These are phyloP conservation scores for Halocynthia aurantium DNA, from an alignment of 23 tunicate species.

Conservation along the genomic window DNA sequence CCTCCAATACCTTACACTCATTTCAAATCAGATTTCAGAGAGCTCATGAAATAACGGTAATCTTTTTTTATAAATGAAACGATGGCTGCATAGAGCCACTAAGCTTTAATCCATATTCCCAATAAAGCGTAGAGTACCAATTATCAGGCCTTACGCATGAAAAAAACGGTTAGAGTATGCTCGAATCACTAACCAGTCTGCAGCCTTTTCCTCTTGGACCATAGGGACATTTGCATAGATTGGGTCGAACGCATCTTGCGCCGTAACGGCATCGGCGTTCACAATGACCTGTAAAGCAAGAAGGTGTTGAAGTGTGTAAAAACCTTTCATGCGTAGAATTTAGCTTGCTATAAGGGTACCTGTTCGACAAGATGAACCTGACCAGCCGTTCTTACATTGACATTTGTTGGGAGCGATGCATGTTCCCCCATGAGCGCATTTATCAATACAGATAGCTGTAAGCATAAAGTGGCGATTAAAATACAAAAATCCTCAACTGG, in stretches of 20 bases:
- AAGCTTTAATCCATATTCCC: no score
- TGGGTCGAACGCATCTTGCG: slow-evolving; percentile 3
- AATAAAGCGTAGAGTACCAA: no score
- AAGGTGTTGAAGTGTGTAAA: neutral
- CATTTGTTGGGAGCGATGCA: slow-evolving; percentile 4
- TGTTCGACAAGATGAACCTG: neutral
- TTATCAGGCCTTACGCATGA: no score
- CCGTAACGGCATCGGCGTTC: slow-evolving; percentile 2
- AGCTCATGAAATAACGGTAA: no score
- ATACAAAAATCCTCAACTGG: neutral
- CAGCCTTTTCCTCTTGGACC: slow-evolving; percentile 8
- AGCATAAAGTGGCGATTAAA: neutral
- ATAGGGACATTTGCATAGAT: neutral
- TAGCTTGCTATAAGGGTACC: neutral
- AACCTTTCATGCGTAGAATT: no score
- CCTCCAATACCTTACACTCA: no score
- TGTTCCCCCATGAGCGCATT: slow-evolving; percentile 4
- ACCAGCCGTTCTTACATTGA: slow-evolving; percentile 3
- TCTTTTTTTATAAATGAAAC: no score
- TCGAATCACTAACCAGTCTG: slow-evolving; percentile 1
- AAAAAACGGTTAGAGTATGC: no score
- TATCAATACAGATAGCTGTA: slow-evolving; percentile 8
- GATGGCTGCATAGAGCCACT: no score
- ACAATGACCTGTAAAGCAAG: neutral
- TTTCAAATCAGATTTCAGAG: no score